Evolutionary conservation across 2,888 invertebrate species (phyloP).

Genomic region (Archips xylosteana): DNA sequence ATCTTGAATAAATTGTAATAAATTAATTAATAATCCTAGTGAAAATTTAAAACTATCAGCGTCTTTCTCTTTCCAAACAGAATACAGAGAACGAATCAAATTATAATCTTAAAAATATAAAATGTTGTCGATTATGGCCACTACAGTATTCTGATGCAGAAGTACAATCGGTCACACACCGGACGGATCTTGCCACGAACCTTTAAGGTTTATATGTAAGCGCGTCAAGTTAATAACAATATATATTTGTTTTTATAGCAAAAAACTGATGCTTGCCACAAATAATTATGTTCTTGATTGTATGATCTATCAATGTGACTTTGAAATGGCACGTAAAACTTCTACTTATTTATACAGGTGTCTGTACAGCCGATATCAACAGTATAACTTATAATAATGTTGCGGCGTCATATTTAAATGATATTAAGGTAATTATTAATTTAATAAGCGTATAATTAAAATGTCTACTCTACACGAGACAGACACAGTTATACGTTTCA

Average conservation of each 20-base stretch:
- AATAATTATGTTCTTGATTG: neutral
- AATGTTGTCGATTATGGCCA: too few relatives aligned
- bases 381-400: neutral
- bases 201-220: slow-evolving; percentile 8
- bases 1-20: too few relatives aligned
- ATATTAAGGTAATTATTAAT: neutral
- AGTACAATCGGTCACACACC: neutral
- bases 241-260: slow-evolving; percentile 17
- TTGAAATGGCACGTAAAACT: neutral
- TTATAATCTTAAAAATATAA: too few relatives aligned
- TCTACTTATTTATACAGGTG: neutral
- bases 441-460: neutral
- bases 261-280: slow-evolving; percentile 13
- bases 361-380: neutral
- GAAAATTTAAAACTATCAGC: too few relatives aligned
- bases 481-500: too few relatives aligned
- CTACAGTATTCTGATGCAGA: too few relatives aligned
- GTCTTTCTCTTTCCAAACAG: too few relatives aligned
- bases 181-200: neutral
- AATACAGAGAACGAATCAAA: too few relatives aligned
- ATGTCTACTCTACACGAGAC: too few relatives aligned
- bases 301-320: neutral
- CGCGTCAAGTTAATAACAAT: neutral
- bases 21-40: too few relatives aligned
- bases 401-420: neutral